Evolutionary conservation across 2,888 invertebrate species (phyloP).

Genomic region (Lacanobia oleracea): DNA sequence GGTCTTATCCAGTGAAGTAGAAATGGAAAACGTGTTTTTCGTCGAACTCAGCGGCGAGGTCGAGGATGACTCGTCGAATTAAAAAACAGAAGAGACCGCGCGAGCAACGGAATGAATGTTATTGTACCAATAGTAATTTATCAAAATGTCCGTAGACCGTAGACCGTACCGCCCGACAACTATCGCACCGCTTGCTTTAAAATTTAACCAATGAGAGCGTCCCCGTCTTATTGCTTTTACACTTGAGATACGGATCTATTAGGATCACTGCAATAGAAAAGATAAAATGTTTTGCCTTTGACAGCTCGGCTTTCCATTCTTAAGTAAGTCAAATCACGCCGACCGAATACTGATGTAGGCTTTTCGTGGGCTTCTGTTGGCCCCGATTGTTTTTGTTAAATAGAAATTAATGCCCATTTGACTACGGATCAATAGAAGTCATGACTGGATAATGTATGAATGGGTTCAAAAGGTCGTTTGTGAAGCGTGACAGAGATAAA

Average conservation of each 20-base stretch:
- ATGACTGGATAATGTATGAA: slow-evolving; percentile 66
- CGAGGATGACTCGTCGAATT: slow-evolving; percentile 83
- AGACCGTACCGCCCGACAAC: slow-evolving; percentile 72
- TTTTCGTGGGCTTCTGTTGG: slow-evolving; percentile 67
- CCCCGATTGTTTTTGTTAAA: slow-evolving; percentile 70
- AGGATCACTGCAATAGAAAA: slow-evolving; percentile 73
- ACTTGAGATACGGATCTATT: slow-evolving; percentile 79
- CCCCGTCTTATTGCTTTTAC: slow-evolving; percentile 78
- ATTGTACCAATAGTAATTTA: slow-evolving; percentile 86
- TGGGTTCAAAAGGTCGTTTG: slow-evolving; percentile 71
- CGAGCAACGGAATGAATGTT: slow-evolving; percentile 80
- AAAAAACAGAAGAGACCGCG: slow-evolving; percentile 78
- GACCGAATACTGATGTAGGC: slow-evolving; percentile 75
- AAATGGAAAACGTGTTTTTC: slow-evolving; percentile 79
- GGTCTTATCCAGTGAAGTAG: slow-evolving; percentile 70
- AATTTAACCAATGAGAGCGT: slow-evolving; percentile 76
- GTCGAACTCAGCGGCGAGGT: slow-evolving; percentile 71
- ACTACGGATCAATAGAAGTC: slow-evolving; percentile 55
- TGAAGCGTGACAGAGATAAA: slow-evolving; percentile 85
- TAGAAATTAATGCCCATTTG: slow-evolving; percentile 66
- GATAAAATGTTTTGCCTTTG: slow-evolving; percentile 77
- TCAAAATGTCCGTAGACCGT: slow-evolving; percentile 84
- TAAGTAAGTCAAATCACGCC: slow-evolving; percentile 66
- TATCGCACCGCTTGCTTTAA: slow-evolving; percentile 70
- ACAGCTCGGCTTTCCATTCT: slow-evolving; percentile 73